Percentiles rank a stretch among this genome's conserved stretches.
phyloP scores from a whole-genome alignment of 2,113 vertebrate genomes.

The Machaerirhynchus nigripectus region DNA sequence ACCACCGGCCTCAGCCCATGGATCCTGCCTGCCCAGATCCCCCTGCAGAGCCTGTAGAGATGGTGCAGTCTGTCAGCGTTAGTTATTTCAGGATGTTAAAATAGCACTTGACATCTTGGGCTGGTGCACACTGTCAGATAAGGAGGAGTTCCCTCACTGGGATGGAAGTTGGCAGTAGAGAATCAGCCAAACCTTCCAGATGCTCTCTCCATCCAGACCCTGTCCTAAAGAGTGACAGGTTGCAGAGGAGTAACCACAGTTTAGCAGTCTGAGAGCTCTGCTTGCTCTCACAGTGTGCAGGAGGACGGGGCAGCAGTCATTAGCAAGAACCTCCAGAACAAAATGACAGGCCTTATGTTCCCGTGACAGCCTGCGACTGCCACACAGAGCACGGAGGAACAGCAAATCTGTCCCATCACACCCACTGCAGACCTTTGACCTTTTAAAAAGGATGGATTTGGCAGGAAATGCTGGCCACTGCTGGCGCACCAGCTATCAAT shows the following conservation, averaged over 20 bases:
- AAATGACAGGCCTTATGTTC: background rate
- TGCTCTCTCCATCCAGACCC: background rate
- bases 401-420: background rate
- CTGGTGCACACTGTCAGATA: background rate
- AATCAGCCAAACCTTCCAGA: background rate
- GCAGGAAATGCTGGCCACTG: background rate
- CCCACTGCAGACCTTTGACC: background rate
- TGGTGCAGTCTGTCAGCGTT: too few species aligned
- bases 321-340: background rate
- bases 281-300: background rate
- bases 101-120: background rate
- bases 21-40: background rate
- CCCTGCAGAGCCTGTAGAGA: background rate
- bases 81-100: background rate
- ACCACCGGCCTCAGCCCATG: rapidly evolving
- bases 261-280: background rate
- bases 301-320: background rate
- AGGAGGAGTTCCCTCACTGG: background rate
- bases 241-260: background rate
- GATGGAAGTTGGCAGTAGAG: background rate
- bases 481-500: background rate
- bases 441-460: background rate
- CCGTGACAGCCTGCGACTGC: background rate
- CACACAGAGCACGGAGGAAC: background rate
- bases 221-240: background rate